Evolutionary conservation across 2,888 invertebrate species (phyloP).

Genomic region (Hedychridium roseum): DNA sequence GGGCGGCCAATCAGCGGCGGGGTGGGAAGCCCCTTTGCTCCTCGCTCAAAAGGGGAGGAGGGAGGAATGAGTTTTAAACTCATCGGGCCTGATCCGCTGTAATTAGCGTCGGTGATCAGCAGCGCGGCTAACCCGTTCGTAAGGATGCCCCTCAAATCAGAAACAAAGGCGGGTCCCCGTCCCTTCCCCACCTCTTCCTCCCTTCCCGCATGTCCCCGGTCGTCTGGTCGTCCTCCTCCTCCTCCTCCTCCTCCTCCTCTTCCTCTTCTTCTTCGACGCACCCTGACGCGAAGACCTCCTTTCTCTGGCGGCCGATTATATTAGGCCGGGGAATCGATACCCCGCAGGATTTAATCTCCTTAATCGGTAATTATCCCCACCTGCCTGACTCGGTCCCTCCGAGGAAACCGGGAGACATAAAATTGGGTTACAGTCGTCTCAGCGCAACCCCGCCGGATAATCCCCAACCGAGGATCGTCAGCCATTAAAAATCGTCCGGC

Average conservation of each 20-base stretch:
- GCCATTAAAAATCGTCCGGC: too few species aligned
- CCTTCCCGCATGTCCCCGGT: too few species aligned
- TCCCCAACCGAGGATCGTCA: too few species aligned
- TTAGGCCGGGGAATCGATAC: conserved; percentile 54
- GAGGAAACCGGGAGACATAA: conserved; percentile 39
- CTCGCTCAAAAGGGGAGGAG: conserved; percentile 46
- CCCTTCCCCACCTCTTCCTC: conserved; percentile 14
- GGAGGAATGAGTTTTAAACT: conserved; percentile 60
- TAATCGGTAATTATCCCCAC: conserved; percentile 59
- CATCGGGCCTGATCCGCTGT: conserved; percentile 59
- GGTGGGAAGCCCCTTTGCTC: conserved; percentile 58
- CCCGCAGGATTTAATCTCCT: conserved; percentile 59
- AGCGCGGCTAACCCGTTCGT: conserved; percentile 61
- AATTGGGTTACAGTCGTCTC: conserved; percentile 46
- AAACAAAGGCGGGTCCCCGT: conserved; percentile 52
- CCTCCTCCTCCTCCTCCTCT: conserved; percentile 14
- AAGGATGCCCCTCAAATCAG: conserved; percentile 61
- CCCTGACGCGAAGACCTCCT: conserved; percentile 39
- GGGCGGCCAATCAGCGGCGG: conserved; percentile 53
- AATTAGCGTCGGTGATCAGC: conserved; percentile 62
- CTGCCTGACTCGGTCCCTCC: conserved; percentile 19
- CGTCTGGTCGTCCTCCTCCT: too few species aligned
- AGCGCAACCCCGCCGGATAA: conserved; percentile 19
- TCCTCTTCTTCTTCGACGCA: conserved; percentile 14
- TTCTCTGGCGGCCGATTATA: conserved; percentile 55